A percentile compares a stretch with the other conserved stretches of the same genome.
phyloP scores from a whole-genome alignment of 2,113 vertebrate species.

The Hydrochoerus hydrochaeris region DNA sequence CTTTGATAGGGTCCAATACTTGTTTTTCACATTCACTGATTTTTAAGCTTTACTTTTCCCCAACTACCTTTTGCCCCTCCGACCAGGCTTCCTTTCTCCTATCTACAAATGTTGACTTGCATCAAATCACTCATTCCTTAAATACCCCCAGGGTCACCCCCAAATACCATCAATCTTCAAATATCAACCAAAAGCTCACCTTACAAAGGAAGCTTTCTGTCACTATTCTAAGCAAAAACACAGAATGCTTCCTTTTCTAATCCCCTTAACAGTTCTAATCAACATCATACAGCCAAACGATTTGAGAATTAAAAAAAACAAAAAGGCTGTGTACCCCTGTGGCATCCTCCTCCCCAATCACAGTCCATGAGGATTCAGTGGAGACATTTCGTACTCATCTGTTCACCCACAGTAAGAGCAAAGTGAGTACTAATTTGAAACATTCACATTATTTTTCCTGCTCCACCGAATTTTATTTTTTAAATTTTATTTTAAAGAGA shows the following conservation, averaged over 20 bases:
- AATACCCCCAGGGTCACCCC: background rate
- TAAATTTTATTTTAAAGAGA: too few relatives aligned
- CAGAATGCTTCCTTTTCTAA: background rate
- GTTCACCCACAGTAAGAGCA: background rate
- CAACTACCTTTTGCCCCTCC: background rate
- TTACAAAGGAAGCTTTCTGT: background rate
- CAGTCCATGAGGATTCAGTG: background rate
- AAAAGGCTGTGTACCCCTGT: background rate
- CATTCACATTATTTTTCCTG: background rate
- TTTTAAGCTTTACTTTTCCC: background rate
- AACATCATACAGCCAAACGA: slow-evolving; percentile 5
- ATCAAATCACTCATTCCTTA: background rate
- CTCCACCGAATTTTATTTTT: background rate
- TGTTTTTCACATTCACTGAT: background rate
- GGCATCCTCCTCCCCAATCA: background rate
- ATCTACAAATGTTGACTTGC: background rate
- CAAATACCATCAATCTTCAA: background rate
- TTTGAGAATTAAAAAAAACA: background rate
- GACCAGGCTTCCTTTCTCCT: background rate
- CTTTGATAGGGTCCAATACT: background rate
- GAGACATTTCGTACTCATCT: background rate
- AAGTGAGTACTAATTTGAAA: background rate
- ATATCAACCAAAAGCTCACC: background rate
- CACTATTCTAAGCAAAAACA: background rate
- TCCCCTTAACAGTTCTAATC: background rate